A percentile compares a stretch with the other conserved stretches of the same genome.
Conservation (phyloP, 2,888 invertebrate species). For the Caenorhabditis sp. region DNA sequence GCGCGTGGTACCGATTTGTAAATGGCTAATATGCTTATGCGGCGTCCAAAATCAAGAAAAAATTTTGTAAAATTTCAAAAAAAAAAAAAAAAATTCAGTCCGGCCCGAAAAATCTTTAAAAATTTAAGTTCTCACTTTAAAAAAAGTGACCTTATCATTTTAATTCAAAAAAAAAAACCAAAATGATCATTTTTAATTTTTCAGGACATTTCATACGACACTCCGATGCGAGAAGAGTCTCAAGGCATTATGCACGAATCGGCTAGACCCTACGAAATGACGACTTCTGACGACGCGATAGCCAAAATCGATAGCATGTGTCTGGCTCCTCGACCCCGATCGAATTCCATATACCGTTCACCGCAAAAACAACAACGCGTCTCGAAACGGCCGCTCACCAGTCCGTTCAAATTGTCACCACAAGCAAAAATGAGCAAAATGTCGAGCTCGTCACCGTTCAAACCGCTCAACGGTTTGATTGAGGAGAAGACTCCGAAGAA, state of each 20-base stretch:
- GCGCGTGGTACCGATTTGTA: too few species aligned
- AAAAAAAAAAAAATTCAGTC: too few species aligned
- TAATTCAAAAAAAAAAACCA: too few species aligned
- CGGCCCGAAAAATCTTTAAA: too few species aligned
- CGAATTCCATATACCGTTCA: constrained; percentile 12
- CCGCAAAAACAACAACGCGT: constrained; percentile 25
- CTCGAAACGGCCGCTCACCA: constrained; percentile 16
- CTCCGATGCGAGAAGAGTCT: neutral
- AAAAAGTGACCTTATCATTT: too few species aligned
- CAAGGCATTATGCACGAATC: constrained; percentile 20
- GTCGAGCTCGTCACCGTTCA: neutral
- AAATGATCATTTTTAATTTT: too few species aligned
- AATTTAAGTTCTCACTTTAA: too few species aligned
- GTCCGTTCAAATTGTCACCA: constrained; percentile 12
- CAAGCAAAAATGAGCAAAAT: constrained; percentile 22
- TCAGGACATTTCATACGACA: neutral
- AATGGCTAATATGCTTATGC: too few species aligned
- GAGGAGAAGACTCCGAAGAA: neutral
- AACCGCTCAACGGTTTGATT: neutral
- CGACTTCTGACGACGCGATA: constrained; percentile 19
- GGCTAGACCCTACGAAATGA: constrained; percentile 13
- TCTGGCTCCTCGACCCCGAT: constrained; percentile 12
- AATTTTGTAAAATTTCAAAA: too few species aligned
- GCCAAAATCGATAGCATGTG: constrained; percentile 12
- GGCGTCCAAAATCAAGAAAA: too few species aligned